A percentile compares a stretch with the other conserved stretches of the same genome.
These are phyloP conservation scores for Palaemon carinicauda DNA, from an alignment of 1,140 invertebrate species.

Conservation along the genomic window DNA sequence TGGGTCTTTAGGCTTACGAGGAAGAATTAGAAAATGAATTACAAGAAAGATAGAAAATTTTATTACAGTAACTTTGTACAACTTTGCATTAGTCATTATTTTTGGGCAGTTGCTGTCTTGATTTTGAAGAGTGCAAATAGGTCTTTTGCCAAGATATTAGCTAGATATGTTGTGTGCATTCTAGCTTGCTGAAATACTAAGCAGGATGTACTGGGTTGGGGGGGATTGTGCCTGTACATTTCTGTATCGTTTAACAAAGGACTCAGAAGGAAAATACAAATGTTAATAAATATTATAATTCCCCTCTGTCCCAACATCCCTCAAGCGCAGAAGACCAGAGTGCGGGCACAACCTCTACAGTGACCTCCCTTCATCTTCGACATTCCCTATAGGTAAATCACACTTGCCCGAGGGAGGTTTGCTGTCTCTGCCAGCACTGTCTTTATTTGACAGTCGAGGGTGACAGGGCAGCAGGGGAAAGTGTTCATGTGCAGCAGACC, in stretches of 20 bases:
- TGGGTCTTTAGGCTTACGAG: constrained; percentile 33
- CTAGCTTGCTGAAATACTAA: constrained; percentile 54
- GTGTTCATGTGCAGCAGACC: constrained; percentile 46
- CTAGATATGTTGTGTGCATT: constrained; percentile 51
- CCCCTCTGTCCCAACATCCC: constrained; percentile 28
- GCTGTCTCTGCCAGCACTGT: constrained; percentile 46
- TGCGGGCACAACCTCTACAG: constrained; percentile 48
- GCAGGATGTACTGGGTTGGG: constrained; percentile 43
- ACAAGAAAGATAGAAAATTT: constrained; percentile 29
- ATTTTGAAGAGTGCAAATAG: constrained; percentile 53
- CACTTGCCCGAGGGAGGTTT: constrained; percentile 33
- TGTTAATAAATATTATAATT: constrained; percentile 41
- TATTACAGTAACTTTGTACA: constrained; percentile 55
- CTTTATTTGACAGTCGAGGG: constrained; percentile 25
- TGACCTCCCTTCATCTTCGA: constrained; percentile 44
- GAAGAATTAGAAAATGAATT: constrained; percentile 22
- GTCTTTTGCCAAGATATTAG: constrained; percentile 51
- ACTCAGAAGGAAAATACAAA: constrained; percentile 18
- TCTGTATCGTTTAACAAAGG: constrained; percentile 29
- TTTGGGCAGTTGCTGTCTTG: constrained; percentile 54
- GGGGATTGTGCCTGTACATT: constrained; percentile 51
- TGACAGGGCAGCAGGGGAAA: constrained; percentile 23
- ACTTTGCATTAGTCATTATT: constrained; percentile 54
- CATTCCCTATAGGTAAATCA: constrained; percentile 47
- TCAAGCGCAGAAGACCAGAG: constrained; percentile 24